Evolutionary conservation across 1,140 invertebrate genomes (phyloP).

Genomic region (Adoxophyes honmai): DNA sequence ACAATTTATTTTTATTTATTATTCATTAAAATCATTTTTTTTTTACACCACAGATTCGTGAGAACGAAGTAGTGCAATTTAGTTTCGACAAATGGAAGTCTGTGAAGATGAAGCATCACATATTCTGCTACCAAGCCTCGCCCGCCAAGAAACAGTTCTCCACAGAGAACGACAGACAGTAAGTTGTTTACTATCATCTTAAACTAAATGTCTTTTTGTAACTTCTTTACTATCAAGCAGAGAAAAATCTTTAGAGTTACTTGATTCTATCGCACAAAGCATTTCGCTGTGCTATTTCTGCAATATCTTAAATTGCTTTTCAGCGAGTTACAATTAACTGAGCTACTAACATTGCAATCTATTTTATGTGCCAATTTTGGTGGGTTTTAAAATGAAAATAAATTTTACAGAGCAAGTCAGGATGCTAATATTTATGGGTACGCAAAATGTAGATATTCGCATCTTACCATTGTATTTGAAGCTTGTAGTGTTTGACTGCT

Average conservation of each 20-base stretch:
- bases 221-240: background rate
- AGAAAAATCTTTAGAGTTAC: too few species aligned
- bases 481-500: slow-evolving; percentile 9
- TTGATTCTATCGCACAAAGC: too few species aligned
- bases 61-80: slow-evolving; percentile 89
- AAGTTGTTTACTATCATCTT: slow-evolving; percentile 38
- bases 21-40: slow-evolving; percentile 24
- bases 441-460: slow-evolving; percentile 32
- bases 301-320: slow-evolving; percentile 2
- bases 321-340: background rate
- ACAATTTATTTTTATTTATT: too few species aligned
- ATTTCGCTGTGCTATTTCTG: too few species aligned
- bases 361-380: background rate
- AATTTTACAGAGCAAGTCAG: slow-evolving; percentile 71
- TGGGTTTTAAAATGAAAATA: slow-evolving; percentile 21
- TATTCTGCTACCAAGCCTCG: slow-evolving; percentile 91
- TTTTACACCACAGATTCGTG: slow-evolving; percentile 78
- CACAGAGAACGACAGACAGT: slow-evolving; percentile 82
- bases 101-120: slow-evolving; percentile 90
- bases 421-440: slow-evolving; percentile 70
- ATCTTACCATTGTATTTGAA: slow-evolving; percentile 11
- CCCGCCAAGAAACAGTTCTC: slow-evolving; percentile 88
- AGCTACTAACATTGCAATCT: too few species aligned
- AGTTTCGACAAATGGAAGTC: slow-evolving; percentile 89
- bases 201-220: background rate